A percentile compares a stretch with the other conserved stretches of the same genome.
phyloP scores from a whole-genome alignment of 2,888 invertebrate genomes.

The Desoria tigrina region DNA sequence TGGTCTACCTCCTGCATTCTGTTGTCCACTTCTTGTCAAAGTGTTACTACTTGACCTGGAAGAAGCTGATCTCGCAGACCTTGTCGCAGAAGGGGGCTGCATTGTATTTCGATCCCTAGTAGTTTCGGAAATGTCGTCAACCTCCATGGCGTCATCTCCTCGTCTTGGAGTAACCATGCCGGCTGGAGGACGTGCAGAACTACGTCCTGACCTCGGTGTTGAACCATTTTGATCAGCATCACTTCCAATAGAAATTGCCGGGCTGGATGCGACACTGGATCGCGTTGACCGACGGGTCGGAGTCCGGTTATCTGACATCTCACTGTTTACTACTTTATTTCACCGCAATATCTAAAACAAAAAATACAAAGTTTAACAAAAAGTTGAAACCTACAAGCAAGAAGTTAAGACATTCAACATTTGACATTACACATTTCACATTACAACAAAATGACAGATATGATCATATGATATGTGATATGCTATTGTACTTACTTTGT shows the following conservation, averaged over 20 bases:
- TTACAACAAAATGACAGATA: too few relatives aligned
- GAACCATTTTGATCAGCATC: background rate
- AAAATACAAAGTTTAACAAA: too few relatives aligned
- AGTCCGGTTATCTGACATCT: slow-evolving; percentile 21
- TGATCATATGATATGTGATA: too few relatives aligned
- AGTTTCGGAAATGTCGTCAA: background rate
- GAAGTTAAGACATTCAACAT: too few relatives aligned
- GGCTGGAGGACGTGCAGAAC: background rate
- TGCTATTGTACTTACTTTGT: too few relatives aligned
- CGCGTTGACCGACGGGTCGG: slow-evolving; percentile 18
- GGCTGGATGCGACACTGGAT: slow-evolving; percentile 10
- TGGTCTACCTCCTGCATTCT: slow-evolving; percentile 1
- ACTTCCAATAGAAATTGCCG: background rate
- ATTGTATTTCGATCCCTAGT: background rate
- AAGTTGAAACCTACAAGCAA: too few relatives aligned
- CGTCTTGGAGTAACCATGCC: slow-evolving; percentile 15
- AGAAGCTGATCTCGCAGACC: slow-evolving; percentile 5
- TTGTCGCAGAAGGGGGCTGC: slow-evolving; percentile 1
- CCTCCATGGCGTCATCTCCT: slow-evolving; percentile 5
- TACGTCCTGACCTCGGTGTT: background rate
- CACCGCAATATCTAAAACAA: too few relatives aligned
- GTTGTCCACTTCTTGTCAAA: slow-evolving; percentile 14
- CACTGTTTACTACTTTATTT: background rate
- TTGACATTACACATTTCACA: background rate
- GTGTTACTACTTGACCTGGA: slow-evolving; percentile 20